These are phyloP conservation scores for Passer domesticus DNA, from an alignment of 2,113 vertebrate genomes.

Conservation along the genomic window DNA sequence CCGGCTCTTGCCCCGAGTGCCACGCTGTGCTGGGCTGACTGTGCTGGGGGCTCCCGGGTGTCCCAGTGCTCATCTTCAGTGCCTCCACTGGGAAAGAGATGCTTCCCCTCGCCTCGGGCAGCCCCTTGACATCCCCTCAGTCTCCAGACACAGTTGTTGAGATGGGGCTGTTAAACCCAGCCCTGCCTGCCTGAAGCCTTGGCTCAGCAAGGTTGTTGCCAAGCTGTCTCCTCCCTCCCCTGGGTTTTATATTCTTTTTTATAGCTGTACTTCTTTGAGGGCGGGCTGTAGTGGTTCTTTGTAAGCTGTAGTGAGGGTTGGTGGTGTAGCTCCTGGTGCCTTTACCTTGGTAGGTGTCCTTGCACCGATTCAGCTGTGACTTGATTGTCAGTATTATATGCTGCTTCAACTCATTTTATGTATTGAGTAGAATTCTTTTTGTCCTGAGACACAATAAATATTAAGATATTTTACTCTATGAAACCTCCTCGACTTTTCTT, in stretches of 20 bases:
- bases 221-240: not conserved
- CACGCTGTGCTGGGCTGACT: rapidly evolving
- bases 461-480: constrained; percentile 52
- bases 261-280: constrained; percentile 40
- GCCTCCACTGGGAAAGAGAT: not conserved
- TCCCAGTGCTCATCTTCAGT: not conserved
- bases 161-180: not conserved
- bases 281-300: constrained; percentile 12
- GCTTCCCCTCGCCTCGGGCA: not conserved
- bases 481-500: not conserved
- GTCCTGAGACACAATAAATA: constrained; percentile 64
- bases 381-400: constrained; percentile 67
- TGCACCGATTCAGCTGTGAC: constrained; percentile 40
- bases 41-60: rapidly evolving
- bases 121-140: not conserved
- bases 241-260: constrained; percentile 53
- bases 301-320: constrained; percentile 42
- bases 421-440: constrained; percentile 57
- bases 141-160: not conserved
- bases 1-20: not conserved
- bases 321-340: constrained; percentile 47
- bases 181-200: not conserved
- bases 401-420: constrained; percentile 53
- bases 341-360: constrained; percentile 41
- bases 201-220: constrained; percentile 1